A percentile compares a stretch with the other conserved stretches of the same genome.
These are phyloP conservation scores for Drosophila tropicalis DNA, from an alignment of 1,140 invertebrate species.

Conservation along the genomic window DNA sequence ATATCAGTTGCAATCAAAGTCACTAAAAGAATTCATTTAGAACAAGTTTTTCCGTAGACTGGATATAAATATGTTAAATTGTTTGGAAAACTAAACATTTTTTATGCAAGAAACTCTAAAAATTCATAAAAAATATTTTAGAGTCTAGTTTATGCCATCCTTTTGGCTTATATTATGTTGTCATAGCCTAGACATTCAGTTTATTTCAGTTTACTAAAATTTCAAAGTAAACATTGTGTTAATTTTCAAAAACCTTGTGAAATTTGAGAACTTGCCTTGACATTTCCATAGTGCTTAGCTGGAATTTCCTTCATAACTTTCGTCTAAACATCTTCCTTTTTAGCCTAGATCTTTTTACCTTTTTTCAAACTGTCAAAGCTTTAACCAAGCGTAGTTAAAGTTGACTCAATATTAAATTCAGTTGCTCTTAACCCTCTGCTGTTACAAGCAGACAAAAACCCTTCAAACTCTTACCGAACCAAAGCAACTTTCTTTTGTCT, in stretches of 20 bases:
- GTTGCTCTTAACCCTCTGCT: conserved; percentile 44
- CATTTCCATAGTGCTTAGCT: background rate
- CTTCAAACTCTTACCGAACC: conserved; percentile 42
- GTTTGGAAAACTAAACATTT: too few species aligned
- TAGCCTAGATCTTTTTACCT: background rate
- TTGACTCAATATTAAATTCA: conserved; percentile 11
- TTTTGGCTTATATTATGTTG: too few species aligned
- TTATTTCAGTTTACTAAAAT: too few species aligned
- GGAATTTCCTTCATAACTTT: background rate
- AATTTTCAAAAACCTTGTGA: too few species aligned
- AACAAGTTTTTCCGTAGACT: background rate
- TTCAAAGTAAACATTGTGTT: too few species aligned
- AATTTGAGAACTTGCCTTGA: background rate
- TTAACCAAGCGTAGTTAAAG: conserved; percentile 27
- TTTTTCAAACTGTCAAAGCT: conserved; percentile 20
- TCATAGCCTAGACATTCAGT: too few species aligned
- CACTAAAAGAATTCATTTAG: background rate
- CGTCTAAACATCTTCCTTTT: background rate
- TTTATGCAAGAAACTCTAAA: too few species aligned
- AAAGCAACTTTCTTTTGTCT: conserved; percentile 69
- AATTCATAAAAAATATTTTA: too few species aligned
- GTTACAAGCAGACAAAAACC: conserved; percentile 43
- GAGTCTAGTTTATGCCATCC: too few species aligned
- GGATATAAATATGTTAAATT: too few species aligned
- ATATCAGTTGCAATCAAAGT: conserved; percentile 1